Percentiles rank a stretch among this genome's conserved stretches.
These are phyloP conservation scores for Actenoides hombroni DNA, from an alignment of 2,113 vertebrate genomes.

Conservation along the genomic window DNA sequence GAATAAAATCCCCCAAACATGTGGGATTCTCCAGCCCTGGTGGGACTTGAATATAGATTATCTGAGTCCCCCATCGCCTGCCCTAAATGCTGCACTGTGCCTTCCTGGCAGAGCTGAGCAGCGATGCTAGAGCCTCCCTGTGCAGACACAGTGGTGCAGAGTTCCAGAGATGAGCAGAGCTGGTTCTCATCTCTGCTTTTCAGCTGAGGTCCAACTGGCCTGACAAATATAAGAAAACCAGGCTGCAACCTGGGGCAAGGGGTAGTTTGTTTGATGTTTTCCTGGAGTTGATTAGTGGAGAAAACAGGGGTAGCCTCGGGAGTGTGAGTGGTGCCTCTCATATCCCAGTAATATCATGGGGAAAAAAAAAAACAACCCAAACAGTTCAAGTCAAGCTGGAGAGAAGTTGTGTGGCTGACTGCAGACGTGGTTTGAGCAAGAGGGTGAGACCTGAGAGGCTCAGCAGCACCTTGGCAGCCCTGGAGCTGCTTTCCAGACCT, in stretches of 20 bases:
- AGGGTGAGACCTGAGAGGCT: background rate
- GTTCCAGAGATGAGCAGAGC: background rate
- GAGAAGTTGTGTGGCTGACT: background rate
- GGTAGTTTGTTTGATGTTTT: background rate
- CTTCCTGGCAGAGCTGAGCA: background rate
- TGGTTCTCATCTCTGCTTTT: background rate
- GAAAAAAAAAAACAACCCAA: accelerated
- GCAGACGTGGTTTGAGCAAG: background rate
- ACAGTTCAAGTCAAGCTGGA: background rate
- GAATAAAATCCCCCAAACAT: background rate
- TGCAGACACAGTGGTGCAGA: background rate
- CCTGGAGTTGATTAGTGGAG: background rate
- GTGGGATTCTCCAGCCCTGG: background rate
- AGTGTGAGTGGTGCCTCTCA: background rate
- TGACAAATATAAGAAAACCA: background rate
- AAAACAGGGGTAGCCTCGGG: background rate
- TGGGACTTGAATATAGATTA: background rate
- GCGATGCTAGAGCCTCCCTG: background rate
- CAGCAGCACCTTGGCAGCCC: background rate
- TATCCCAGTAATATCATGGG: background rate
- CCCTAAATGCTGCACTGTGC: background rate
- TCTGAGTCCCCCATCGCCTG: accelerated
- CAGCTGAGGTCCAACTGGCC: background rate
- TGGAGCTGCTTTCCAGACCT: background rate
- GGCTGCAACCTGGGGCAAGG: background rate